Evolutionary conservation across 2,888 invertebrate species (phyloP), one percentile per base, ranked within the genome.

Genomic region (Malthinus flaveolus): DNA sequence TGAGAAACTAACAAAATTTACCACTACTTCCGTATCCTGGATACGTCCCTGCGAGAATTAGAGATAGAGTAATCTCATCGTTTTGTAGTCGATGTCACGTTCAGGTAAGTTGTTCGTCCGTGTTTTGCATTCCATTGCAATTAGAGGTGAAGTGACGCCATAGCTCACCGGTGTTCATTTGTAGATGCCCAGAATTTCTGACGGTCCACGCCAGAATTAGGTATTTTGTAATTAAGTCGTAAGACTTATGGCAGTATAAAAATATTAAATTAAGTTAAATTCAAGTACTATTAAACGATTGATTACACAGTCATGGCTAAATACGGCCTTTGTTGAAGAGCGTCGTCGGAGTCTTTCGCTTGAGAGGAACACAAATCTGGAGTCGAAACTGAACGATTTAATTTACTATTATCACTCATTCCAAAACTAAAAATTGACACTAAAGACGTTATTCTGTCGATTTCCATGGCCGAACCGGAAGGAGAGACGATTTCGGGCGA

Each of bases 401-500:
- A 71, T 66, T 77, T 76, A 31, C 65, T 65, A 44, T 50, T 51
- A 32, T 67, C 68, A 52, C 71, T 68, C 73, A 78, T 79, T 50
- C 82, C 82, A 69, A 84, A 84, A 70, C 83, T 83, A 73, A 84
- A 83, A 67, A 83, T 83, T 48, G 84, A 83, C 63, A 84, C 84
- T 62, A 84, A 71, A 58, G 82, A 83, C 36, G 84, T 84, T 63
- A 85, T 83, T 63, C 83, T 77, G 72, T 84, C 84, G 65, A 84
- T 83, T 73, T 83, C 83, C 83, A 83, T 83, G 8, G 79, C 76
- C 3, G 78, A 75, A 11, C 73, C 67, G 23, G 67, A 64, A 44
- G 68, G 62, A 12, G 37, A 39, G 9, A 42, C 39, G 8, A 42
- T 46, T 6, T 54, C 59, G 10, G 33, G 15, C 10, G 47, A 49